Percentiles rank a stretch among this genome's conserved stretches.
phyloP scores from a whole-genome alignment of 2,888 invertebrate genomes.

The Drosophila ezoana region DNA sequence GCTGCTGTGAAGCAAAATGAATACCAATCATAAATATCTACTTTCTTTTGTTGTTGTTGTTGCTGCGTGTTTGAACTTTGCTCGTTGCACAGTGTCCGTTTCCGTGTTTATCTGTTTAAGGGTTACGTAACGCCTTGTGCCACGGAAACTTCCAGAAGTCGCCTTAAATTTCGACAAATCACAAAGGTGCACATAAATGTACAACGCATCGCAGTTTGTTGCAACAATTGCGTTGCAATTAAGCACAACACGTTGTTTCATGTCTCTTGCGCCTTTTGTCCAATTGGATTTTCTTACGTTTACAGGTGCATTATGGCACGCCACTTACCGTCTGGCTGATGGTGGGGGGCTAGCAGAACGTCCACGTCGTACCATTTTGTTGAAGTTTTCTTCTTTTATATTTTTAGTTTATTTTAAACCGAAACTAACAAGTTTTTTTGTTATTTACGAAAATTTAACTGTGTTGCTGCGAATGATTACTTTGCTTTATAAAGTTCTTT shows the following conservation, averaged over 20 bases:
- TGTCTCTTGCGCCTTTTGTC: conserved; percentile 19
- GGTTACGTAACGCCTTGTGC: conserved; percentile 68
- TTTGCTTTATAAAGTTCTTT: conserved; percentile 50
- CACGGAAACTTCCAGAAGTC: conserved; percentile 53
- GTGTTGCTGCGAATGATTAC: conserved; percentile 26
- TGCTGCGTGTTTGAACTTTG: conserved; percentile 59
- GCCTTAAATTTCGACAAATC: background rate
- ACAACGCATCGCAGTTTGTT: background rate
- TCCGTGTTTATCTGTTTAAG: conserved; percentile 47
- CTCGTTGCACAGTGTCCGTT: conserved; percentile 36
- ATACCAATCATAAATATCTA: background rate
- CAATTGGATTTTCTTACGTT: conserved; percentile 16
- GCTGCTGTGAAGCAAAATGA: conserved; percentile 50
- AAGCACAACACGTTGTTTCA: conserved; percentile 4
- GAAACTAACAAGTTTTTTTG: conserved; percentile 28
- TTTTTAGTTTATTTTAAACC: conserved; percentile 18
- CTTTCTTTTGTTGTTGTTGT: conserved; percentile 5
- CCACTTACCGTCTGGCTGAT: conserved; percentile 87
- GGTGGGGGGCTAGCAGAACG: conserved; percentile 90
- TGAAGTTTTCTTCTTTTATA: conserved; percentile 29
- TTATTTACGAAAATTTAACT: conserved; percentile 55
- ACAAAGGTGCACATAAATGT: background rate
- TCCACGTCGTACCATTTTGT: conserved; percentile 90
- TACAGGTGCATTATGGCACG: background rate
- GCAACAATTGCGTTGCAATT: background rate